A percentile compares a stretch with the other conserved stretches of the same genome.
Evolutionary conservation across 2,113 vertebrate species (phyloP).

Genomic region (Naja naja): DNA sequence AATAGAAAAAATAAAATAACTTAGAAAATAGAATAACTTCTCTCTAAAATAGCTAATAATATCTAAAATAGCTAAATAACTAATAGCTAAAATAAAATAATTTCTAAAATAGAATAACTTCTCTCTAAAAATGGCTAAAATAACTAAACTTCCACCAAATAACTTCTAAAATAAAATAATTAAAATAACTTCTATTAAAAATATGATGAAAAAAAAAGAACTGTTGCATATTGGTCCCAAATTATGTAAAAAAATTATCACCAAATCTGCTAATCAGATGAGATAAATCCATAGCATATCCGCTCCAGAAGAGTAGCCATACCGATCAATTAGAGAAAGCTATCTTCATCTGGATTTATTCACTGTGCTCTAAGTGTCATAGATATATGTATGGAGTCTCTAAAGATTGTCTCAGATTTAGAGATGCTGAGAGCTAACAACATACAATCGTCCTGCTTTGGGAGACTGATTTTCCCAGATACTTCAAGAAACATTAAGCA

Average conservation of each 20-base stretch:
- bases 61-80: too few relatives aligned
- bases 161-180: too few relatives aligned
- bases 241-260: neutral
- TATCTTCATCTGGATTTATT: neutral
- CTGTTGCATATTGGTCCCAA: neutral
- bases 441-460: neutral
- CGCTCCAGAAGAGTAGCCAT: neutral
- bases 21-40: too few relatives aligned
- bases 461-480: neutral
- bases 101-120: too few relatives aligned
- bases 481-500: neutral
- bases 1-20: too few relatives aligned
- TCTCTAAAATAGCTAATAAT: too few relatives aligned
- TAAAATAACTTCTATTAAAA: neutral
- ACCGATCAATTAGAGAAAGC: neutral
- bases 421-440: neutral
- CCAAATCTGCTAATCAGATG: neutral
- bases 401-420: neutral
- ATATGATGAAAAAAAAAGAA: neutral
- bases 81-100: too few relatives aligned
- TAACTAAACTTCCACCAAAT: too few relatives aligned
- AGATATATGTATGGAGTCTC: neutral
- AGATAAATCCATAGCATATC: neutral
- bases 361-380: neutral
- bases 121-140: too few relatives aligned